Conservation (phyloP, 2,888 invertebrate species). For the Adelphocoris suturalis region DNA sequence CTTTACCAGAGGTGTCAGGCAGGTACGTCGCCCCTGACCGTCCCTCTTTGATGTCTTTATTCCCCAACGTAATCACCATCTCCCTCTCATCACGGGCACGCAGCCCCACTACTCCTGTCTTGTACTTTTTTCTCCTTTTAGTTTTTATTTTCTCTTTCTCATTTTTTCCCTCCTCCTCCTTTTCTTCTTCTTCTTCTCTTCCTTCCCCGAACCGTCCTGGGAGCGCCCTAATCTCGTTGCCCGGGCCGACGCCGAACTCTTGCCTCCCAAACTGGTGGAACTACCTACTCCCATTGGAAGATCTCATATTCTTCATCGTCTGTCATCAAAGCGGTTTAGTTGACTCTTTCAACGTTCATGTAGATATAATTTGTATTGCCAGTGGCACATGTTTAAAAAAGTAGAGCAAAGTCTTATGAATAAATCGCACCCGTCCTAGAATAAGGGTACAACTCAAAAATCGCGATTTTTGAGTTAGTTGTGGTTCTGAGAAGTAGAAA, state of each 20-base stretch:
- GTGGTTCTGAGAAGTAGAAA: too few relatives aligned
- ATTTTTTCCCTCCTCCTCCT: background rate
- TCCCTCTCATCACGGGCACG: slow-evolving; percentile 65
- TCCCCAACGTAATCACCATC: slow-evolving; percentile 70
- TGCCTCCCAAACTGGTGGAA: background rate
- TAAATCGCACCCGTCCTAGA: too few relatives aligned
- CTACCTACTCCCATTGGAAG: too few relatives aligned
- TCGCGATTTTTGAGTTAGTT: too few relatives aligned
- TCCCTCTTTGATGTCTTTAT: slow-evolving; percentile 72
- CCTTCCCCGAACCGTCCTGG: background rate
- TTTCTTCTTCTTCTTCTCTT: background rate
- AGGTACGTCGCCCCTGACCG: slow-evolving; percentile 55
- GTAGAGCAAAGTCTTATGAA: too few relatives aligned
- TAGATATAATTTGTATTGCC: too few relatives aligned
- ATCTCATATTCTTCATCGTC: background rate
- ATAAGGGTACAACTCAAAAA: too few relatives aligned
- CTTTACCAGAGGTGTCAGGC: slow-evolving; percentile 61
- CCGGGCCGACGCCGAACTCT: background rate
- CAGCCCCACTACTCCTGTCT: slow-evolving; percentile 53
- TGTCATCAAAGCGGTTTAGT: background rate
- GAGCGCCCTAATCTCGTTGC: slow-evolving; percentile 30
- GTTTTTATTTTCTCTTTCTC: background rate
- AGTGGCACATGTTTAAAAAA: too few relatives aligned
- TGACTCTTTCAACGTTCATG: too few relatives aligned
- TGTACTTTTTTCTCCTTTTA: slow-evolving; percentile 15